These are phyloP conservation scores for Myotis yumanensis DNA, from an alignment of 2,113 vertebrate species.

Conservation along the genomic window DNA sequence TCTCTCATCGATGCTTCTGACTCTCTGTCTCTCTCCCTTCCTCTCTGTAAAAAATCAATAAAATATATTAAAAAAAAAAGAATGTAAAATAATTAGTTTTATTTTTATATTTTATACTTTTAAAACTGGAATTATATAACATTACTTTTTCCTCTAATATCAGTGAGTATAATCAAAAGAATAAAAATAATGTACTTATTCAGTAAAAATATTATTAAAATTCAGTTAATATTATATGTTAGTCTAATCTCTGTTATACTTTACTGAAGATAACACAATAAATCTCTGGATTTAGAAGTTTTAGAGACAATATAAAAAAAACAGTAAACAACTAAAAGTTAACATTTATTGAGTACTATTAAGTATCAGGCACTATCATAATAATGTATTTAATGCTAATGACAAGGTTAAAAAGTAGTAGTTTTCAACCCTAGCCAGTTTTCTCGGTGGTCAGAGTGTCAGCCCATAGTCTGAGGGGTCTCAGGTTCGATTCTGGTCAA, in stretches of 20 bases:
- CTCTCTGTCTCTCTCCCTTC: too few species aligned
- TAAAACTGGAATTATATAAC: background rate
- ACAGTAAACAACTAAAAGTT: background rate
- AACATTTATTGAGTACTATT: background rate
- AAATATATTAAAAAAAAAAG: too few species aligned
- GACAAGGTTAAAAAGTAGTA: background rate
- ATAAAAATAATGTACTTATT: background rate
- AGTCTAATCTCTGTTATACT: background rate
- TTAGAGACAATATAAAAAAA: background rate
- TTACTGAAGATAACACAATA: background rate
- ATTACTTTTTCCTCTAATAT: background rate
- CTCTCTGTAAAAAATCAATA: too few species aligned
- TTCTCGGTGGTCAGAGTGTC: too few species aligned
- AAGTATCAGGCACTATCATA: background rate
- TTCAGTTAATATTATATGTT: background rate
- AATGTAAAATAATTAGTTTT: background rate
- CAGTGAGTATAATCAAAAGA: background rate
- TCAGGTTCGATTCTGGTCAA: too few species aligned
- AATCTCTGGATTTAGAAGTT: background rate
- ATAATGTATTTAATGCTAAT: background rate
- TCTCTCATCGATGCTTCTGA: too few species aligned
- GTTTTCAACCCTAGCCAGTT: background rate
- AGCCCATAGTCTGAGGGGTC: too few species aligned
- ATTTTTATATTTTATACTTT: background rate
- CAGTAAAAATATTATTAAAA: background rate